Conservation (phyloP, 2,888 invertebrate species). For the Heliconius aoede region DNA sequence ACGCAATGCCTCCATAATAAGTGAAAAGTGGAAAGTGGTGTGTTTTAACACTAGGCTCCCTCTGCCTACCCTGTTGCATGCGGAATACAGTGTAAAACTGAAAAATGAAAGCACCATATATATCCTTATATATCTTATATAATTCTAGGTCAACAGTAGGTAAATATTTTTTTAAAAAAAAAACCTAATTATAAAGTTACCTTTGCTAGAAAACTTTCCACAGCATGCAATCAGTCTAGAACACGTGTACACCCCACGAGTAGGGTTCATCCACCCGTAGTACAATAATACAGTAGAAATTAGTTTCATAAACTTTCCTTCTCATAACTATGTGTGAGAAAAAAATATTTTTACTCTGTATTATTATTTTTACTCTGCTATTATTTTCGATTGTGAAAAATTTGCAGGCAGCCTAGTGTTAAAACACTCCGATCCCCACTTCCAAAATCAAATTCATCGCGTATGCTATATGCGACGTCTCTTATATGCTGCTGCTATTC, state of each 20-base stretch:
- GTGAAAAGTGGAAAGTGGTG: too few relatives aligned
- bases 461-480: too few relatives aligned
- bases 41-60: too few relatives aligned
- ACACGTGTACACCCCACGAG: slow-evolving; percentile 24
- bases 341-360: not conserved
- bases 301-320: slow-evolving; percentile 8
- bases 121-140: too few relatives aligned
- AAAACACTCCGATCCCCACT: too few relatives aligned
- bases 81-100: too few relatives aligned
- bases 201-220: slow-evolving; percentile 20
- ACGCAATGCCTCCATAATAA: too few relatives aligned
- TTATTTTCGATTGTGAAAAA: not conserved
- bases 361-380: not conserved
- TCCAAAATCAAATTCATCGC: too few relatives aligned
- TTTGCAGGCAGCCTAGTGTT: too few relatives aligned
- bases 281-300: slow-evolving; percentile 7
- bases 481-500: too few relatives aligned
- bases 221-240: slow-evolving; percentile 4
- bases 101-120: not conserved
- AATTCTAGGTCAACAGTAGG: not conserved
- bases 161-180: not conserved
- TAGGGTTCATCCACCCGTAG: slow-evolving; percentile 24
- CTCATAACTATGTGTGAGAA: not conserved
- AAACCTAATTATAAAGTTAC: not conserved
- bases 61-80: too few relatives aligned